These are phyloP conservation scores for Pachymerium ferrugineum DNA, from an alignment of 2,888 invertebrate species.

Conservation along the genomic window DNA sequence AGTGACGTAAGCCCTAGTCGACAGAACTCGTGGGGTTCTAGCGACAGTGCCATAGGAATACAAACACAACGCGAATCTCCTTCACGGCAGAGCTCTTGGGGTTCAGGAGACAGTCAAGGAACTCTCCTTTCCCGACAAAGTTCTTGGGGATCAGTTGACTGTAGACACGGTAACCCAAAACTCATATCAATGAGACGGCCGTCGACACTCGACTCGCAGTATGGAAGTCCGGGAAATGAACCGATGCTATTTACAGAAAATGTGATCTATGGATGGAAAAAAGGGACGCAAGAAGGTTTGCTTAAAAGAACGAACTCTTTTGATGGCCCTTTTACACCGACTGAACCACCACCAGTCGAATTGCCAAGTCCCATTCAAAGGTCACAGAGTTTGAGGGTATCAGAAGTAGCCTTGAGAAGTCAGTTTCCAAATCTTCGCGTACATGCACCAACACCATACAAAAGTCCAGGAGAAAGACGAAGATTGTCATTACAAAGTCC, in stretches of 20 bases:
- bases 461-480: slow-evolving; percentile 33
- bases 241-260: background rate
- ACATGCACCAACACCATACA: slow-evolving; percentile 35
- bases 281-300: slow-evolving; percentile 27
- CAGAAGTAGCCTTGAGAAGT: background rate
- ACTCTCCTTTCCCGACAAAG: slow-evolving; percentile 63
- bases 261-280: background rate
- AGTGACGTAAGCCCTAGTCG: slow-evolving; percentile 38
- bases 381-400: slow-evolving; percentile 35
- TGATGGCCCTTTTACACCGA: slow-evolving; percentile 38
- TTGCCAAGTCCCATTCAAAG: slow-evolving; percentile 33
- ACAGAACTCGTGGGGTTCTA: slow-evolving; percentile 41
- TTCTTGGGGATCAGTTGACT: slow-evolving; percentile 75
- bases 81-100: slow-evolving; percentile 70
- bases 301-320: slow-evolving; percentile 39
- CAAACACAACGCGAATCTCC: slow-evolving; percentile 51
- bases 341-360: background rate
- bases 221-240: slow-evolving; percentile 23
- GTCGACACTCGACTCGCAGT: slow-evolving; percentile 31
- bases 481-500: background rate
- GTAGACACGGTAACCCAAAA: slow-evolving; percentile 45
- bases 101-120: slow-evolving; percentile 67
- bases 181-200: background rate
- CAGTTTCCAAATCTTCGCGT: slow-evolving; percentile 6
- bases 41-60: slow-evolving; percentile 35